Base-by-base conservation (phyloP, 2,113 vertebrate species). In the Oncorhynchus clarkii region DNA sequence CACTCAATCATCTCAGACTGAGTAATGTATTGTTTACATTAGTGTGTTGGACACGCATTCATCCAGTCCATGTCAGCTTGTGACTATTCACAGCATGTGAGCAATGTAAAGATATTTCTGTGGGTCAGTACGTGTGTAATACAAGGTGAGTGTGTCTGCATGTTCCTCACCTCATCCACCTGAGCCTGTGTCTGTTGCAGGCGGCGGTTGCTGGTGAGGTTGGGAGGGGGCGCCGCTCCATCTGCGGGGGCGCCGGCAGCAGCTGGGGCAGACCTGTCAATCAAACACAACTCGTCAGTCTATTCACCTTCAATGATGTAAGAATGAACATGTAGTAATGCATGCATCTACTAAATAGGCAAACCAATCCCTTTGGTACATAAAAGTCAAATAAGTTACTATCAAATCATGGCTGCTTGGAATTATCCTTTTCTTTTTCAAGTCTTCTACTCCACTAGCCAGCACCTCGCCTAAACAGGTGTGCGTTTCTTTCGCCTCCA, bases 161-260 rank as follows among this genome's bases (percentile, higher is more conserved):
- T 62, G 48, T 51, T 27, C 29, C 94, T 90, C 77, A 97, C 95
- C 93, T 97, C 96, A 18, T 97, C 94, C 86, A 97, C 95, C 84
- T 92, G 95, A 76, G 96, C 96, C 92, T 97, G 96, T 22, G 96
- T 96, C 90, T 96, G 96, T 89, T 97, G 96, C 91, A 96, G 93
- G 82, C 95, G 88, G 72, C 95, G 95, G 88, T 95, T 96, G 90
- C 96, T 97, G 87, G 95, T 94, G 88, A 95, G 92, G 80, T 91
- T 96, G 81, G 94, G 88, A 74, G 93, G 79, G 67, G 90, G 92
- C 75, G 82, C 95, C 77, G 87, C 93, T 92, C 91, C 90, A n/a
- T 93, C 95, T 78, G 85, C 91, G 65, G 93, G 91, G 73, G 89
- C 93, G 86, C 94, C 93, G 76, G 90, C 93, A 75, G 90, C 86